A percentile compares a stretch with the other conserved stretches of the same genome.
phyloP scores from a whole-genome alignment of 2,797 vertebrate genomes.

The Clarias laeviceps region DNA sequence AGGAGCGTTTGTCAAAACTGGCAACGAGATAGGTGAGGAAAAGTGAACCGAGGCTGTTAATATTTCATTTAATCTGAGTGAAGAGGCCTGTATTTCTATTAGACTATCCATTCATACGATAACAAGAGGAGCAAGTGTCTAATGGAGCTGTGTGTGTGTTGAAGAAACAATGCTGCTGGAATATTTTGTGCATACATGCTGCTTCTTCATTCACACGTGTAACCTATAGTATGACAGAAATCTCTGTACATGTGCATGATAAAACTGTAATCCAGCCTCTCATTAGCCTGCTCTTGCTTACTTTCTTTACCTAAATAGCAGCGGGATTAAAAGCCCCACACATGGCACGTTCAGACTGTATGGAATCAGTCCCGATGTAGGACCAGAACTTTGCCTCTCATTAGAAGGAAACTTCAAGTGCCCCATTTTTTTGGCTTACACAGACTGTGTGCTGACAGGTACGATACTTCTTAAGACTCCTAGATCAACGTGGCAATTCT shows the following conservation, averaged over 20 bases:
- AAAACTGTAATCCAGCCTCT: constrained; percentile 40
- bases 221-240: background rate
- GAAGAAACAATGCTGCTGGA: background rate
- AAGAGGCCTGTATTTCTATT: constrained; percentile 37
- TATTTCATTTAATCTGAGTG: constrained; percentile 42
- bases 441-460: constrained; percentile 70
- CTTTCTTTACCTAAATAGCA: constrained; percentile 59
- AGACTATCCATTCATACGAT: constrained; percentile 33
- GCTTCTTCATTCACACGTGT: background rate
- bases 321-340: constrained; percentile 71
- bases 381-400: constrained; percentile 64
- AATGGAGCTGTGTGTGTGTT: background rate
- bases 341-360: constrained; percentile 70
- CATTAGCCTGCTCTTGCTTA: constrained; percentile 62
- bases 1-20: constrained; percentile 31
- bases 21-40: constrained; percentile 24
- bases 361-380: constrained; percentile 75
- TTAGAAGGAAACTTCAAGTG: constrained; percentile 75
- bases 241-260: constrained; percentile 6
- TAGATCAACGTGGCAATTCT: constrained; percentile 74
- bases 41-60: constrained; percentile 3
- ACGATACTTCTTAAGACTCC: constrained; percentile 75
- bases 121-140: constrained; percentile 23
- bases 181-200: background rate
- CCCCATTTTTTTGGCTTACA: constrained; percentile 70